Conservation (phyloP, 2,888 invertebrate species). For the Melinaea marsaeus region DNA sequence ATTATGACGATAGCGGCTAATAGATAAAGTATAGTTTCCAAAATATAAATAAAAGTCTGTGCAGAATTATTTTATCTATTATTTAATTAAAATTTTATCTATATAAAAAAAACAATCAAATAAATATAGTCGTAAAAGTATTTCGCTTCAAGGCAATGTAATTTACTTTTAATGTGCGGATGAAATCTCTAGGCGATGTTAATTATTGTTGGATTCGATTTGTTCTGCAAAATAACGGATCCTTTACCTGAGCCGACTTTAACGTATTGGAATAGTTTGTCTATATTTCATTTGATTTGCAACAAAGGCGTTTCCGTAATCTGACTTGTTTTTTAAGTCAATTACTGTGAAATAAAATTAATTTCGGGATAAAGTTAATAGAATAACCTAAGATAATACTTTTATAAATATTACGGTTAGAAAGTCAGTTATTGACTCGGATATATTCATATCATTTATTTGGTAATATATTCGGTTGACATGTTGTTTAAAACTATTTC, state of each 20-base stretch:
- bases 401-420: too few relatives aligned
- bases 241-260: constrained; percentile 13
- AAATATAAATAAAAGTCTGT: not conserved
- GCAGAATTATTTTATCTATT: too few relatives aligned
- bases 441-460: too few relatives aligned
- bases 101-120: constrained; percentile 13
- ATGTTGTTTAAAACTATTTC: too few relatives aligned
- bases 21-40: constrained; percentile 14
- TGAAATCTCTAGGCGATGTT: constrained; percentile 20
- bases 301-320: too few relatives aligned
- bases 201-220: constrained; percentile 30
- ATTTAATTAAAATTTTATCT: not conserved
- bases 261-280: constrained; percentile 5
- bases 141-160: constrained; percentile 36
- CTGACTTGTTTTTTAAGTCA: too few relatives aligned
- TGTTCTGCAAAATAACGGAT: constrained; percentile 34
- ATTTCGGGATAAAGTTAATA: too few relatives aligned
- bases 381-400: too few relatives aligned
- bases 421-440: too few relatives aligned
- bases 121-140: constrained; percentile 48
- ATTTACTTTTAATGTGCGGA: constrained; percentile 45
- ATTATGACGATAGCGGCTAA: constrained; percentile 24
- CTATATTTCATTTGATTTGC: not conserved
- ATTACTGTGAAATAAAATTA: too few relatives aligned
- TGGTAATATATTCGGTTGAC: too few relatives aligned